Base-by-base conservation (phyloP, 2,113 vertebrate genomes). In the Morone saxatilis region DNA sequence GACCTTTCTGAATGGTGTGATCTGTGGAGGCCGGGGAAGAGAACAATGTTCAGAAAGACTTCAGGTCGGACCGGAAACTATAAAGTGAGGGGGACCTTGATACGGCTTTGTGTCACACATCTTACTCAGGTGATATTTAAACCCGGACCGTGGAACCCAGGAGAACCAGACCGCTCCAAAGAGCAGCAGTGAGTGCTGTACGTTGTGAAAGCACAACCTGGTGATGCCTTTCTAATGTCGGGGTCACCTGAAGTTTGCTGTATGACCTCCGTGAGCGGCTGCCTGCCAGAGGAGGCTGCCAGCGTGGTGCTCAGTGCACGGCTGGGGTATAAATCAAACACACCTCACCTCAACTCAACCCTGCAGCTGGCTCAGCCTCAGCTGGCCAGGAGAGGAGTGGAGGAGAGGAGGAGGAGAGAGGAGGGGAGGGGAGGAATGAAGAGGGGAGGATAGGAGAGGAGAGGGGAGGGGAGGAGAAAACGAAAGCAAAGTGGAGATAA, bases 281-380 rank as follows among this genome's bases (percentile, higher is more conserved):
- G 65, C 20, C 76, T 54, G 81, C 87, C 84, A 86, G 73, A 65
- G 38, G 70, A 86, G 5, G 65, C 62, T 20, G 69, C 17, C 60
- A 69, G 61, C 12, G 0, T 16, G 17, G 50, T 5, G 76, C 73
- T 41, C 2, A 43, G 80, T 31, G 62, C 71, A 41, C 40, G 5
- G 76, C 75, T 13, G 73, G 78, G 31, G 20, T 6, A 22, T 79
- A 74, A 88, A 91, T 88, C 83, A 85, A 88, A 74, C 83, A 12
- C 83, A 71, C 76, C 71, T 83, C 82, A 48, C 17, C 63, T 67
- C 78, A 2, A 7, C 0, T 81, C 71, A 81, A 50, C 71, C 68
- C 77, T 56, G 68, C 78, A 74, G 77, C 72, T 82, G 78, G 66
- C 74, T 72, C 41, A 51, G 66, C 41, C 17, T 70, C 45, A 20